A percentile compares a stretch with the other conserved stretches of the same genome.
These are phyloP conservation scores for Noctilio leporinus DNA, from an alignment of 2,113 vertebrate species.

Conservation along the genomic window DNA sequence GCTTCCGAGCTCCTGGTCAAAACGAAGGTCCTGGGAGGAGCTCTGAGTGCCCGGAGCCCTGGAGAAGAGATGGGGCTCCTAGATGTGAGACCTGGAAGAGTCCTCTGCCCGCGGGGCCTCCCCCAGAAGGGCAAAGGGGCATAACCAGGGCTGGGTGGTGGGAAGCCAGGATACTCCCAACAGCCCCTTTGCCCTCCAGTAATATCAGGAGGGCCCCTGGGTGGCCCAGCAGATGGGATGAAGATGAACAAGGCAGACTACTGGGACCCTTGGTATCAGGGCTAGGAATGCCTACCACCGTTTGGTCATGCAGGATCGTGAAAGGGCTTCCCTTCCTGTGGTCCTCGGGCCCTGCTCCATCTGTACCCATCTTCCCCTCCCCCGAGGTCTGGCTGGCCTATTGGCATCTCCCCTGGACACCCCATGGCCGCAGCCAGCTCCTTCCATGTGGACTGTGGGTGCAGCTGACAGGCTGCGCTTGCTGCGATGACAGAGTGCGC, in stretches of 20 bases:
- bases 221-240: neutral
- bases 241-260: neutral
- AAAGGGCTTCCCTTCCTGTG: neutral
- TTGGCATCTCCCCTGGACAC: neutral
- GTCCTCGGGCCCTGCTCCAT: neutral
- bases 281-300: fast-evolving
- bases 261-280: neutral
- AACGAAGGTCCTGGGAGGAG: neutral
- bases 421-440: neutral
- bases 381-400: neutral
- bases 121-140: neutral
- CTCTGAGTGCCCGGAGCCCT: neutral
- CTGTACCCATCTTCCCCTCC: too few relatives aligned
- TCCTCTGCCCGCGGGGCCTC: neutral
- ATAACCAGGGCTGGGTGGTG: neutral
- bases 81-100: neutral
- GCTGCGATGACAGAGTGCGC: neutral
- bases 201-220: neutral
- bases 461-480: slow-evolving; percentile 17
- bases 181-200: neutral
- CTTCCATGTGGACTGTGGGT: neutral
- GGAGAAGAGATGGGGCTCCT: neutral
- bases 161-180: neutral
- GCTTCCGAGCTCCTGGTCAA: neutral
- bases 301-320: too few relatives aligned